Evolutionary conservation across 2,113 vertebrate species (phyloP).

Genomic region (Coturnix japonica): DNA sequence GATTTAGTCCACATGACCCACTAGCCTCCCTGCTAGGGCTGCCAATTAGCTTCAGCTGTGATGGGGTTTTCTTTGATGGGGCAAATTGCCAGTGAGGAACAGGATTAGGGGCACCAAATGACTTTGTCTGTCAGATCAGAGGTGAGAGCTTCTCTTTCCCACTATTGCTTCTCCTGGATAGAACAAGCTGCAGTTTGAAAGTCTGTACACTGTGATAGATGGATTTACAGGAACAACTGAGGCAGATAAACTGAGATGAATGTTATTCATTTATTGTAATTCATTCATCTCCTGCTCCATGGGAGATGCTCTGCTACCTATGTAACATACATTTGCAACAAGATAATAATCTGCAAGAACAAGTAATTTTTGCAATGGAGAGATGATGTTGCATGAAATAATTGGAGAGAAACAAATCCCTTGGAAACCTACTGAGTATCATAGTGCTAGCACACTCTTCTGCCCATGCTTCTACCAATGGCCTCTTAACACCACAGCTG

Average conservation of each 20-base stretch:
- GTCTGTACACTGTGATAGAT: neutral
- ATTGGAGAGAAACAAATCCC: neutral
- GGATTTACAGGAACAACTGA: neutral
- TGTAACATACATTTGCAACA: slow-evolving; percentile 7
- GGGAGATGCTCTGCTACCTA: neutral
- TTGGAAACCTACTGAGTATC: neutral
- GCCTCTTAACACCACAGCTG: fast-evolving
- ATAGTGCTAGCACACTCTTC: neutral
- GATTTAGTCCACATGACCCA: neutral
- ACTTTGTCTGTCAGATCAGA: neutral
- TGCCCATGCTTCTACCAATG: neutral
- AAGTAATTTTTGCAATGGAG: neutral
- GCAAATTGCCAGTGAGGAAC: neutral
- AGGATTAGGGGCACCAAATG: neutral
- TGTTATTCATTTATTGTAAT: slow-evolving; percentile 7
- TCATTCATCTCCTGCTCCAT: neutral
- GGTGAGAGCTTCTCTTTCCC: neutral
- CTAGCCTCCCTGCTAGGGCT: slow-evolving; percentile 15
- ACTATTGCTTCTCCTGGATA: neutral
- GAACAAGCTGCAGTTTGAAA: neutral
- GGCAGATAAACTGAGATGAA: neutral
- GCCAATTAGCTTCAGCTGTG: neutral
- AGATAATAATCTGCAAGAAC: neutral
- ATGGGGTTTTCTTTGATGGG: neutral
- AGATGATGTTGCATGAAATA: neutral